These are phyloP conservation scores for Drosophila nannoptera DNA, from an alignment of 1,140 invertebrate genomes.

Conservation along the genomic window DNA sequence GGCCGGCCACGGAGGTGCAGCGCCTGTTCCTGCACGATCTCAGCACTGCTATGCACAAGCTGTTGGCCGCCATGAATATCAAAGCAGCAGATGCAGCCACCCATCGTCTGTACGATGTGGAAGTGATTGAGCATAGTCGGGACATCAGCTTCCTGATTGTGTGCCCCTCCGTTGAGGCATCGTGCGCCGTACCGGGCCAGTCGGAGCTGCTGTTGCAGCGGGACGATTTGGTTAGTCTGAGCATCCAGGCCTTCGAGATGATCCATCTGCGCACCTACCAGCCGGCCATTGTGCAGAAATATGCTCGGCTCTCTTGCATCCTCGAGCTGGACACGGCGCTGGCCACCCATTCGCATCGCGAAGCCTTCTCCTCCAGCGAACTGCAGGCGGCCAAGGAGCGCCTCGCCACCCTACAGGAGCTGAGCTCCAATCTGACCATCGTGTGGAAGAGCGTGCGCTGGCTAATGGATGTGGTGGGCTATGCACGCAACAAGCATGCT, in stretches of 20 bases:
- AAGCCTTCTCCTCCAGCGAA: conserved; percentile 95
- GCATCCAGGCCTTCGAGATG: conserved; percentile 94
- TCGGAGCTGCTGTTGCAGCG: conserved; percentile 88
- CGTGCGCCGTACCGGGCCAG: conserved; percentile 94
- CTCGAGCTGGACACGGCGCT: conserved; percentile 94
- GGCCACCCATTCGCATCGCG: conserved; percentile 93
- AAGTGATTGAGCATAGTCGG: conserved; percentile 92
- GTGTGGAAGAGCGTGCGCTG: conserved; percentile 96
- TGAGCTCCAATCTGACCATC: conserved; percentile 88
- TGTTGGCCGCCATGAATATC: conserved; percentile 90
- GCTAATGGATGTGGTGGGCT: conserved; percentile 96
- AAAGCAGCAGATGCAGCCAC: conserved; percentile 83
- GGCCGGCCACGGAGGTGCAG: conserved; percentile 84
- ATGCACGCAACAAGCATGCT: conserved; percentile 89
- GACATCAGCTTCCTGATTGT: conserved; percentile 94
- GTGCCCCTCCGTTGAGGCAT: conserved; percentile 92
- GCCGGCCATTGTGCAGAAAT: conserved; percentile 90
- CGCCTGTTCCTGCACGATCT: conserved; percentile 88
- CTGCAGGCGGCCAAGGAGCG: conserved; percentile 91
- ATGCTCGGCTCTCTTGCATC: conserved; percentile 93
- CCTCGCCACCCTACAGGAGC: conserved; percentile 88
- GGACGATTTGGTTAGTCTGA: conserved; percentile 89
- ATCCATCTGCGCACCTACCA: conserved; percentile 95
- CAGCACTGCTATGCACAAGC: conserved; percentile 84
- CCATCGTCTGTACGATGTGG: conserved; percentile 92